These are phyloP conservation scores for Ivindomyrus marchei DNA, from an alignment of 2,113 vertebrate species.

Conservation along the genomic window DNA sequence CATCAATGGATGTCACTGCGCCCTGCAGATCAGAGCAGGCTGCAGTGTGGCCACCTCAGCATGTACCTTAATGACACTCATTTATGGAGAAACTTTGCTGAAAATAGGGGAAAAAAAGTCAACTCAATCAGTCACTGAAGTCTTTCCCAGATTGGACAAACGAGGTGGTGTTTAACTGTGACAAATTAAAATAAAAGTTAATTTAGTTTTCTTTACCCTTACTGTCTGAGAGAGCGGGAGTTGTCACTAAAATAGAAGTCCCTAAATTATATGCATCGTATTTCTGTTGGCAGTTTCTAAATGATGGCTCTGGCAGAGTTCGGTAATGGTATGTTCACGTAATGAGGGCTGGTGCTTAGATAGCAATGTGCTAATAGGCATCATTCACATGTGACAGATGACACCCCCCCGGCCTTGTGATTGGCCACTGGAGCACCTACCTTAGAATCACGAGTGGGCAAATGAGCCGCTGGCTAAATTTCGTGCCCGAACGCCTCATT, in stretches of 20 bases:
- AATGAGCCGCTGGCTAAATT: slow-evolving; percentile 88
- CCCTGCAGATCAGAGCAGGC: too few relatives aligned
- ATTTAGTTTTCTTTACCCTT: not conserved
- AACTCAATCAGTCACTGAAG: not conserved
- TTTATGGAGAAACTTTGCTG: not conserved
- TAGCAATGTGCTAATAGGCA: slow-evolving; percentile 73
- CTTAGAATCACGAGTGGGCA: slow-evolving; percentile 79
- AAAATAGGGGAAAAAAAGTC: not conserved
- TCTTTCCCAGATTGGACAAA: not conserved
- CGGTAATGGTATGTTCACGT: slow-evolving; percentile 75
- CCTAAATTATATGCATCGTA: slow-evolving; percentile 69
- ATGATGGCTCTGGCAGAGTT: slow-evolving; percentile 71
- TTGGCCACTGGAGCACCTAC: slow-evolving; percentile 69
- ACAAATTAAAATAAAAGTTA: not conserved
- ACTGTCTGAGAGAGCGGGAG: slow-evolving; percentile 62
- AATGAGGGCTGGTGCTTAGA: slow-evolving; percentile 74
- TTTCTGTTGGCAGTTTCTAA: slow-evolving; percentile 79
- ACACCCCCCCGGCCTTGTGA: slow-evolving; percentile 69
- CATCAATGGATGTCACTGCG: not conserved
- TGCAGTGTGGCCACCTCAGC: not conserved
- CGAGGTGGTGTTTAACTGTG: not conserved
- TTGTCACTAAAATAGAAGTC: slow-evolving; percentile 30
- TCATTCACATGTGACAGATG: slow-evolving; percentile 86
- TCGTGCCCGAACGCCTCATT: slow-evolving; percentile 92
- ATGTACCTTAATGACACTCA: not conserved